These are phyloP conservation scores for Pseudomugil tenellus DNA, from an alignment of 2,797 vertebrate genomes.

Conservation along the genomic window DNA sequence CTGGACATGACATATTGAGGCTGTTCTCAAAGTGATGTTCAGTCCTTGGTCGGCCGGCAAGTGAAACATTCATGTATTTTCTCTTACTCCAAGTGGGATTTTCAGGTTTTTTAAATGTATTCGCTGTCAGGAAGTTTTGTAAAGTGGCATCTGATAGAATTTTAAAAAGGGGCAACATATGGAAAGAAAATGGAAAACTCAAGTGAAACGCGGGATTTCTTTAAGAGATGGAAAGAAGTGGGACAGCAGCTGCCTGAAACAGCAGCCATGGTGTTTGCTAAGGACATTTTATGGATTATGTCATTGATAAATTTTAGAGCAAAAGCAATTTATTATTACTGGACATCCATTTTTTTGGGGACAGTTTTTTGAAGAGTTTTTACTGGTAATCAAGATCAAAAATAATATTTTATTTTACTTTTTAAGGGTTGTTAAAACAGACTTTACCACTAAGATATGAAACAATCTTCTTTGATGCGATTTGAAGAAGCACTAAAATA, in stretches of 20 bases:
- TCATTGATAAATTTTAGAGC: not conserved
- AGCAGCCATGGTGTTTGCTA: not conserved
- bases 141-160: conserved; percentile 38
- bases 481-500: not conserved
- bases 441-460: not conserved
- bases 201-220: conserved; percentile 22
- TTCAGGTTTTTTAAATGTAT: conserved; percentile 53
- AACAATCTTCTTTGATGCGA: not conserved
- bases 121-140: conserved; percentile 32
- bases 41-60: conserved; percentile 28
- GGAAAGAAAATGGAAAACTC: conserved; percentile 42
- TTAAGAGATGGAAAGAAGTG: conserved; percentile 15
- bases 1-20: conserved; percentile 58
- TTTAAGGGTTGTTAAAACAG: not conserved
- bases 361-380: not conserved
- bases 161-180: conserved; percentile 36
- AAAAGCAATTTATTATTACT: not conserved
- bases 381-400: not conserved
- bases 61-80: conserved; percentile 56
- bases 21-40: conserved; percentile 47
- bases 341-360: not conserved
- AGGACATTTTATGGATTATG: not conserved
- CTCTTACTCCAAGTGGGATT: conserved; percentile 39
- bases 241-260: not conserved
- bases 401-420: not conserved